Base-by-base conservation (phyloP, 2,113 vertebrate genomes). In the Grallaria varia region DNA sequence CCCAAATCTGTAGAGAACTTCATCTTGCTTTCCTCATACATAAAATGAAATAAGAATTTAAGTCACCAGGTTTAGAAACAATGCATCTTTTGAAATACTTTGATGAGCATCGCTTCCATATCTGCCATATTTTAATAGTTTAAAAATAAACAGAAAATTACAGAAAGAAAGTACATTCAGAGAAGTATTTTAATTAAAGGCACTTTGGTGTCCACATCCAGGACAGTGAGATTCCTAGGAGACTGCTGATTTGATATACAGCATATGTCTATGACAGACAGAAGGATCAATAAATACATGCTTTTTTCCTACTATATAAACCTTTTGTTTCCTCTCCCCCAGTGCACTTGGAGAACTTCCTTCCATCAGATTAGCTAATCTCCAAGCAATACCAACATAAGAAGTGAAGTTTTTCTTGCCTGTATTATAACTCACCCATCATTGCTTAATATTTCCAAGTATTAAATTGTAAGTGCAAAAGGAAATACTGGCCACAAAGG, bases 381-480 rank as follows among this genome's bases (percentile, higher is more conserved):
- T 90, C 31, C 35, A 62, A 84, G 64, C 30, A 71, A 86, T 31
- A 80, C 1, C n/a, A 67, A 44, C 33, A 42, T 5, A 86, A 77
- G 67, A 88, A 85, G 31, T 3, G 5, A 93, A 67, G 62, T 2
- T 84, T 95, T 66, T 37, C 60, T 75, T 72, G 39, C 35, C 37
- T 72, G 10, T 37, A 5, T 78, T 86, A 80, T 53, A 19, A 68
- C 37, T 94, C 0, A 2, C 67, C 42, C 63, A 33, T 76, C 90
- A 93, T 3, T 84, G 67, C 55, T 75, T 96, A 90, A 63, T 83
- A 94, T 91, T 96, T 93, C 69, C 93, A 94, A 88, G 80, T 94
- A 96, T 95, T 92, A 97, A 97, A 42, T 97, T 93, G 79, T 53
- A 94, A 95, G 72, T 76, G 78, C 76, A 95, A 96, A 97, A 97